Conservation (phyloP, 1,140 invertebrate species). For the Drosophila ogumai region DNA sequence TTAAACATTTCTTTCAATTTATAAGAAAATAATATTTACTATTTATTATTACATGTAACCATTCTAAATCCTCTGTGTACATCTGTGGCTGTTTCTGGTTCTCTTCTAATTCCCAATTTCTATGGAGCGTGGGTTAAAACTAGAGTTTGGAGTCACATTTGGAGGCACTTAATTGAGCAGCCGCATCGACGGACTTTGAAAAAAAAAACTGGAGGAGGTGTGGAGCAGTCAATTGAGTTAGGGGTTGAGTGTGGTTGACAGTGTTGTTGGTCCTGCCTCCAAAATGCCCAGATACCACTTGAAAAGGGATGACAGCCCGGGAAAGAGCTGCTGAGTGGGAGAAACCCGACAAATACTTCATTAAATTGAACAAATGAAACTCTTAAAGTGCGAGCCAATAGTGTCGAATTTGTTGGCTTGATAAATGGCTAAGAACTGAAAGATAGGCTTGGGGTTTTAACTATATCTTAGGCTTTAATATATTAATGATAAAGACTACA, state of each 20-base stretch:
- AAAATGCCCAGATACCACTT: slow-evolving; percentile 31
- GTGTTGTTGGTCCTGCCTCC: slow-evolving; percentile 20
- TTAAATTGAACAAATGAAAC: slow-evolving; percentile 53
- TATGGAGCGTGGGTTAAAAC: not conserved
- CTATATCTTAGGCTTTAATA: not conserved
- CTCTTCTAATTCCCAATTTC: slow-evolving; percentile 17
- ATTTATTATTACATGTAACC: not conserved
- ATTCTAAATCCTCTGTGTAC: not conserved
- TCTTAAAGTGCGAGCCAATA: slow-evolving; percentile 27
- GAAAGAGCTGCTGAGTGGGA: not conserved
- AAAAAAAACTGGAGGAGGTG: slow-evolving; percentile 3
- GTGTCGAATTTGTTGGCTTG: slow-evolving; percentile 6
- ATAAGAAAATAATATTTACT: too few species aligned
- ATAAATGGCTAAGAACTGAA: slow-evolving; percentile 3
- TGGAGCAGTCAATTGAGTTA: slow-evolving; percentile 53
- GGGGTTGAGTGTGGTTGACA: slow-evolving; percentile 52
- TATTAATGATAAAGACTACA: too few species aligned
- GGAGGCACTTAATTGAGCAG: slow-evolving; percentile 56
- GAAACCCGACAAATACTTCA: slow-evolving; percentile 52
- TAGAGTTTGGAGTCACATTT: slow-evolving; percentile 27
- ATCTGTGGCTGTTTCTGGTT: not conserved
- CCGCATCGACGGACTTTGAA: slow-evolving; percentile 27
- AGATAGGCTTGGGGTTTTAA: not conserved
- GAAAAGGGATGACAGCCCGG: slow-evolving; percentile 49
- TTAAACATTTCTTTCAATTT: too few species aligned